Conservation (phyloP, 2,888 invertebrate species). For the Hoplodrina ambigua region DNA sequence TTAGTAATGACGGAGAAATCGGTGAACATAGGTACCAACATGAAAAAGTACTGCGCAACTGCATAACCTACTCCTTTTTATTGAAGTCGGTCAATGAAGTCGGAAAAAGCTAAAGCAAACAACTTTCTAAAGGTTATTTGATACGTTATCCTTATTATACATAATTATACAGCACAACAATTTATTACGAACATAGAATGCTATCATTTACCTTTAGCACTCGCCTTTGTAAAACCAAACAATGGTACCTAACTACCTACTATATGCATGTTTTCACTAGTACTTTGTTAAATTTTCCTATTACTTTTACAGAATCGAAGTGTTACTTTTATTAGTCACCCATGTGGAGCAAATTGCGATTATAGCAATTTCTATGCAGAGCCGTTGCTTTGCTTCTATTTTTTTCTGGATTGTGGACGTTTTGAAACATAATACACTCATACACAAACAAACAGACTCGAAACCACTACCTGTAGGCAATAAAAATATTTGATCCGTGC, state of each 20-base stretch:
- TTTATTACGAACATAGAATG: neutral
- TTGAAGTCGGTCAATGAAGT: neutral
- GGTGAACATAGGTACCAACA: neutral
- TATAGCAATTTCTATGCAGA: neutral
- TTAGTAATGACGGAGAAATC: neutral
- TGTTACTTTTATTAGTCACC: no score
- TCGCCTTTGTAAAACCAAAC: neutral
- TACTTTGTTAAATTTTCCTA: neutral
- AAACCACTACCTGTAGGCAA: no score
- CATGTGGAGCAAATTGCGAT: neutral
- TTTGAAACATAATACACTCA: no score
- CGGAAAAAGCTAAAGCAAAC: slow-evolving; percentile 17
- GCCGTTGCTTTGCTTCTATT: no score
- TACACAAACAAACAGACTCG: no score
- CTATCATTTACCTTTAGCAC: slow-evolving; percentile 1
- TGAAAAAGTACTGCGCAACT: neutral
- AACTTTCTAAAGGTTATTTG: slow-evolving; percentile 27
- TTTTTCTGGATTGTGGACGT: no score
- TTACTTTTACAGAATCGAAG: neutral
- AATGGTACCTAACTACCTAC: neutral
- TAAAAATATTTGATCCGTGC: no score
- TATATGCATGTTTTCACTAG: neutral
- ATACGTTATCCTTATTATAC: slow-evolving; percentile 11
- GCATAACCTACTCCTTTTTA: neutral
- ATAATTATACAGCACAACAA: neutral